phyloP scores from a whole-genome alignment of 2,888 invertebrate genomes.

The Stegophylla sp. region DNA sequence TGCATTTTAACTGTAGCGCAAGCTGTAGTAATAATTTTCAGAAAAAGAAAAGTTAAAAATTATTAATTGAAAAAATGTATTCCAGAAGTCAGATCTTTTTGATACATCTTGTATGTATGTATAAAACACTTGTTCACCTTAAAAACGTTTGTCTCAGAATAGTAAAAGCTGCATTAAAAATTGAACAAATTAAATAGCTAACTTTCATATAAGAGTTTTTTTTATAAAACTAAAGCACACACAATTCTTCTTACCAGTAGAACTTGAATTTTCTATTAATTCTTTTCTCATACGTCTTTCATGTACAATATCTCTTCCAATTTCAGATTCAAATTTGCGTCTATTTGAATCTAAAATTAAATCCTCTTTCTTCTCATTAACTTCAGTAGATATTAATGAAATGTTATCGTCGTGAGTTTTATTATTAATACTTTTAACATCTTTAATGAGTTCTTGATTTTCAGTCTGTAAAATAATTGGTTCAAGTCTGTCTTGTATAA shows the following conservation, averaged over 20 bases:
- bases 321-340: slow-evolving; percentile 67
- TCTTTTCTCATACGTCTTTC: slow-evolving; percentile 67
- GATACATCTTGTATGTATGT: too few species aligned
- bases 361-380: slow-evolving; percentile 14
- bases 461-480: slow-evolving; percentile 1
- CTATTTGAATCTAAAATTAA: slow-evolving; percentile 61
- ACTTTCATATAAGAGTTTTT: too few species aligned
- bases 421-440: slow-evolving; percentile 50
- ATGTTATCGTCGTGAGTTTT: slow-evolving; percentile 39
- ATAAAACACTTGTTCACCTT: too few species aligned
- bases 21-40: too few species aligned
- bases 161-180: too few species aligned
- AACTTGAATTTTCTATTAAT: slow-evolving; percentile 62
- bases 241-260: slow-evolving; percentile 54
- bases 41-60: too few species aligned
- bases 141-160: too few species aligned
- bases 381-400: neutral
- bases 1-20: too few species aligned
- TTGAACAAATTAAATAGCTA: too few species aligned
- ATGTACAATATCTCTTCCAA: slow-evolving; percentile 66
- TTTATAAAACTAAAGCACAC: neutral
- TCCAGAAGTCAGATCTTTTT: too few species aligned
- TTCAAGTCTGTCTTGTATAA: slow-evolving; percentile 40
- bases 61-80: too few species aligned
- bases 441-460: slow-evolving; percentile 43